Percentiles rank a stretch among this genome's conserved stretches.
Conservation (phyloP, 2,113 vertebrate species). For the Thinocorus orbignyianus region DNA sequence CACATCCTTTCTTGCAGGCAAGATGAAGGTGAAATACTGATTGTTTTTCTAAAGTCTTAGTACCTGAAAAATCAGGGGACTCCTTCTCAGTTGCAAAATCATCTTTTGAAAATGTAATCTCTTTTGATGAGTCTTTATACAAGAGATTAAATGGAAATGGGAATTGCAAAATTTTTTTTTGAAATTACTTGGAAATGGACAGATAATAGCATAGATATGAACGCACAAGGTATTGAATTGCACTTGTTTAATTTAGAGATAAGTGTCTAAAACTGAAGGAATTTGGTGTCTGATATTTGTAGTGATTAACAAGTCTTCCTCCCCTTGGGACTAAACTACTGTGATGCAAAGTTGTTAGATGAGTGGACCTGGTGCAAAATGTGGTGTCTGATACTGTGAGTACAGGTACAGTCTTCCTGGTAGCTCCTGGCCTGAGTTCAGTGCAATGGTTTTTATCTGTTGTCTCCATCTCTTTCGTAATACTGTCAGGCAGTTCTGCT, state of each 20-base stretch:
- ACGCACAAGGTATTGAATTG: background rate
- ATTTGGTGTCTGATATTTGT: background rate
- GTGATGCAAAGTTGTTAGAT: background rate
- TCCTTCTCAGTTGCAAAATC: background rate
- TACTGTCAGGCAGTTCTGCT: background rate
- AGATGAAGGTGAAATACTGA: background rate
- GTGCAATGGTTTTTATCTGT: background rate
- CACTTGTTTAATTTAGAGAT: background rate
- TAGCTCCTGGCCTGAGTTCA: background rate
- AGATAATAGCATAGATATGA: background rate
- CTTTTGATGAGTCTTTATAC: background rate
- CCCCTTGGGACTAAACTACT: background rate
- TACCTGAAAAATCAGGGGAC: background rate
- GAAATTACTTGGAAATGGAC: background rate
- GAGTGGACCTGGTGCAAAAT: background rate
- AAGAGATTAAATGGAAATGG: background rate
- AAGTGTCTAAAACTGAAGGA: background rate
- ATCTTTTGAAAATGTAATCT: background rate
- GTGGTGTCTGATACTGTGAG: background rate
- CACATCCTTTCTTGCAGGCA: background rate
- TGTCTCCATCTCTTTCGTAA: fast-evolving
- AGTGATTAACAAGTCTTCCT: background rate
- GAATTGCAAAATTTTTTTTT: background rate
- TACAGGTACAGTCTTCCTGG: background rate
- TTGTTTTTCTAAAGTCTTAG: background rate